phyloP scores from a whole-genome alignment of 2,888 invertebrate species.

The Endomychus coccineus region DNA sequence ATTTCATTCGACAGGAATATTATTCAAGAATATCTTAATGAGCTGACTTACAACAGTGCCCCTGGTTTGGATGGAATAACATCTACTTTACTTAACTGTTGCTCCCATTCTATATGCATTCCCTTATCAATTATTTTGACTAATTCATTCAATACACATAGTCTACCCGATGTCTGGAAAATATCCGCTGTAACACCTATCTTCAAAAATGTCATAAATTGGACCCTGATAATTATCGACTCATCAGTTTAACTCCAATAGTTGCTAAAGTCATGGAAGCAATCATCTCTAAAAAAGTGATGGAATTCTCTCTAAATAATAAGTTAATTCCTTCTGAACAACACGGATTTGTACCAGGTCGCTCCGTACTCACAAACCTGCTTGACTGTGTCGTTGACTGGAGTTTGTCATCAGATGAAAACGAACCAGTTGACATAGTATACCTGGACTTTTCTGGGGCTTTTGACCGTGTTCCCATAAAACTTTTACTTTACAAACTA shows the following conservation, averaged over 20 bases:
- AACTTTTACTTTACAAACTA: no score
- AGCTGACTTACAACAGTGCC: background rate
- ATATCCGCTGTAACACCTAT: background rate
- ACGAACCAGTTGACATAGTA: background rate
- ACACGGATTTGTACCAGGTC: constrained; percentile 1
- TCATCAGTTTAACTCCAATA: background rate
- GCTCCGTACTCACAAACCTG: background rate
- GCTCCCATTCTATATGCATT: background rate
- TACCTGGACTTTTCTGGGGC: background rate
- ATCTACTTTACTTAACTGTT: constrained; percentile 1
- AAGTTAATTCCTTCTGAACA: background rate
- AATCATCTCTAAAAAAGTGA: background rate
- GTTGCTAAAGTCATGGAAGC: background rate
- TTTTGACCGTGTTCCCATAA: no score
- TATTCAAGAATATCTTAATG: background rate
- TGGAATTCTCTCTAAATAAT: background rate
- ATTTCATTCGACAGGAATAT: background rate
- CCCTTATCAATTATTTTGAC: background rate
- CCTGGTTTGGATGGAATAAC: constrained; percentile 4
- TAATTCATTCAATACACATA: background rate
- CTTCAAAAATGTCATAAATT: constrained; percentile 1
- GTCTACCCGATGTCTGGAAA: background rate
- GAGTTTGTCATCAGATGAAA: background rate
- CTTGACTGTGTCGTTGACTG: background rate
- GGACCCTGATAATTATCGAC: constrained; percentile 1